Evolutionary conservation across 2,113 vertebrate species (phyloP), one percentile per base, ranked within the genome.

Genomic region (Otus sunia): DNA sequence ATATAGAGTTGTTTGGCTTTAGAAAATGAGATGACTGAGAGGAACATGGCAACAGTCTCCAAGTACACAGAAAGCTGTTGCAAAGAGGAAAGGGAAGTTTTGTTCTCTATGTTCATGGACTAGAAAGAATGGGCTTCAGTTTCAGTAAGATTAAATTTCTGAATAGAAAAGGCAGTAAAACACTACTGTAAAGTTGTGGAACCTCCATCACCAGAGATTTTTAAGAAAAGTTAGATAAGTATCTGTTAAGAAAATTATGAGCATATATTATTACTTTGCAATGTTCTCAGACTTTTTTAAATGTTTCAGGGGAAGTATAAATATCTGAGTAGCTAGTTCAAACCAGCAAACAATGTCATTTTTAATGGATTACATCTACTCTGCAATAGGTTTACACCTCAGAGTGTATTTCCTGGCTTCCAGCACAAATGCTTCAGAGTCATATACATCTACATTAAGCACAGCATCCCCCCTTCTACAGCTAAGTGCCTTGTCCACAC

Each of bases 401-500:
- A 45, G 7, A 16, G 3, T 15, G 1, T 11, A 18, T 10, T 83
- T 22, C 30, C 29, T 88, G 20, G 3, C 11, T 91, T 68, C 53
- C 23, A 59, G 20, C 13, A 63, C 3, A 23, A 41, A 37, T 25
- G 15, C 10, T 78, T 72, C 69, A 32, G 41, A 7, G 9, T 36
- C 3, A 36, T 49, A 41, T 4, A 37, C 6, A 16, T 17, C 4
- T 41, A 37, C 10, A 9, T 7, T 53, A 21, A 69, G 6, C 4
- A 62, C 85, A 85, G 4, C 14, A 43, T 64, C 4, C 4, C 1
- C 3, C 11, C 2, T 49, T 68, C 45, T 18, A 26, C 4, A 64
- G 5, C 6, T 19, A 39, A 63, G 5, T 39, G 15, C 7, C 15
- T 5, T 3, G 1, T 50, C 6, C 10, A 30, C 4, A 2, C 6